Evolutionary conservation across 2,888 invertebrate genomes (phyloP), one percentile per base, ranked within the genome.

Genomic region (Machimus atricapillus): DNA sequence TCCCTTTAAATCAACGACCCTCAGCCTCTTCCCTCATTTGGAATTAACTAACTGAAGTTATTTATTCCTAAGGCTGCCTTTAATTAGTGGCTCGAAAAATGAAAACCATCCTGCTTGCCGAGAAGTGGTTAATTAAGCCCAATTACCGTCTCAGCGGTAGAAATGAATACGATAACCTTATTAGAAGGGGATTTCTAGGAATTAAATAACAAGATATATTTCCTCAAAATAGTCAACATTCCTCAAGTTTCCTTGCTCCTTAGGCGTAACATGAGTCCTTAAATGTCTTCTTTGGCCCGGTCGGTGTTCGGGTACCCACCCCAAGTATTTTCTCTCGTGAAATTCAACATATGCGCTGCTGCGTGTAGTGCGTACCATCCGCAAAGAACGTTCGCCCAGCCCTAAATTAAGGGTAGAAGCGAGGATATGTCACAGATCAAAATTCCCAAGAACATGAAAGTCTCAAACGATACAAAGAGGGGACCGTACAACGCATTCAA

Each of bases 401-500:
- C 81, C 56, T 56, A 81, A 81, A 81, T 81, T 81, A 81, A 81
- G 81, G 31, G 52, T 43, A 34, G 74, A n/a, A 58, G 56, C 31
- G 46, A 81, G 81, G 56, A 81, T 34, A 56, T 81, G 77, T 77
- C 77, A 77, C 37, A 81, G 81, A 81, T 81, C 81, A 23, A 56
- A 81, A 78, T 43, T 81, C 81, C 56, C 56, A 81, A 43, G 19
- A 46, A 76, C 34, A 76, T 76, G 76, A 34, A 77, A 19, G 43
- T 79, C 34, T 81, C 23, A 40, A 34, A 31, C 52, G 52, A 43
- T 56, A 74, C 74, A 74, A 34, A 34, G 74, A 31, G 74, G 74
- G 34, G 34, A 73, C 23, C 5, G 27, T 31, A 0, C 8, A 74
- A 31, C 7, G 23, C 79, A 81, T 52, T 52, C 52, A 34, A 31